These are phyloP conservation scores for Lates calcarifer DNA, from an alignment of 2,113 vertebrate genomes.

Conservation along the genomic window DNA sequence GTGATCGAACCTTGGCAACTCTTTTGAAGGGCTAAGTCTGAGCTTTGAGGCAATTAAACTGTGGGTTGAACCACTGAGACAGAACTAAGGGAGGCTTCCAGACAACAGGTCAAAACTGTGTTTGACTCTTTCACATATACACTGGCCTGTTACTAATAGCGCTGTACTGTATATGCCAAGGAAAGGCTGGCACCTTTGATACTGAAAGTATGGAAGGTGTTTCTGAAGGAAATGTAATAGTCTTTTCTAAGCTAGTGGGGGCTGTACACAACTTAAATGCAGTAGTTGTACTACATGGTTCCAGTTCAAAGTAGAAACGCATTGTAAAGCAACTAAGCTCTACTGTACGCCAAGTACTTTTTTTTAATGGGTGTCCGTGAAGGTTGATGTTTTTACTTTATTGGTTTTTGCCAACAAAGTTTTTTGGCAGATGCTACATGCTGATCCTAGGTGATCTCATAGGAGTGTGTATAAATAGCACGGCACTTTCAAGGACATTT, in stretches of 20 bases:
- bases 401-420: too few relatives aligned
- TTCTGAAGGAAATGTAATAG: not conserved
- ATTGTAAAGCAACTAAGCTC: too few relatives aligned
- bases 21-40: constrained; percentile 55
- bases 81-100: constrained; percentile 1
- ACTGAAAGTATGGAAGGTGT: not conserved
- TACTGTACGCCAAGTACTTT: too few relatives aligned
- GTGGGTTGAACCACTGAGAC: constrained; percentile 10
- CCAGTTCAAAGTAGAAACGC: too few relatives aligned
- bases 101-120: not conserved
- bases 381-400: too few relatives aligned
- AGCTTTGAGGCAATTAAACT: constrained; percentile 48
- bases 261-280: too few relatives aligned
- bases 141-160: not conserved
- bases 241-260: not conserved
- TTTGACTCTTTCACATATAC: not conserved
- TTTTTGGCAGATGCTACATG: too few relatives aligned
- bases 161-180: not conserved
- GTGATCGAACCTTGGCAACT: constrained; percentile 51
- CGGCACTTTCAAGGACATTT: too few relatives aligned
- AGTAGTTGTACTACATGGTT: not conserved
- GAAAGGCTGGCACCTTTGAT: not conserved
- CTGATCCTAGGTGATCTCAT: too few relatives aligned
- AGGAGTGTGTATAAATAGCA: too few relatives aligned
- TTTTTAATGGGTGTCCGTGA: too few relatives aligned